phyloP scores from a whole-genome alignment of 2,797 vertebrate genomes.

The Pterois miles region DNA sequence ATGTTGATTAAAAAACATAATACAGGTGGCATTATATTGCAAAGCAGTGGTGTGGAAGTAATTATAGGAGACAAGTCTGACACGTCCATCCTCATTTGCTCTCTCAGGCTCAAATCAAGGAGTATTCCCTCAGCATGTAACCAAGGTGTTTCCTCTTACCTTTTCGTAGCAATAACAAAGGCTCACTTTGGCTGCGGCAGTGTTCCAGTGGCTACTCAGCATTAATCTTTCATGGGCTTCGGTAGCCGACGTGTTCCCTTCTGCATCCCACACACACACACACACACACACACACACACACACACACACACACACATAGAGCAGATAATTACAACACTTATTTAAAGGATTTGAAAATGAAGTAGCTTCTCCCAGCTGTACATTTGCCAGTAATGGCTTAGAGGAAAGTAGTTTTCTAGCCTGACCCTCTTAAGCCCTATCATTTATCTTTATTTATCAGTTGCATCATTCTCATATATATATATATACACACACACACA shows the following conservation, averaged over 20 bases:
- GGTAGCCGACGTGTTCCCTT: constrained; percentile 37
- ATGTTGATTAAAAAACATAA: background rate
- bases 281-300: background rate
- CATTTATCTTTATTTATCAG: constrained; percentile 59
- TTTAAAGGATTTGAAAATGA: constrained; percentile 61
- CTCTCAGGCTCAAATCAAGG: background rate
- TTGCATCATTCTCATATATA: background rate
- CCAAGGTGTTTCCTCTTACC: constrained; percentile 5
- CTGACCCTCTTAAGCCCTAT: background rate
- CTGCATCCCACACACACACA: constrained; percentile 27
- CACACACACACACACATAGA: constrained; percentile 22
- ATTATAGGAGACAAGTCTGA: background rate
- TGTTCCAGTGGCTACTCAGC: constrained; percentile 47
- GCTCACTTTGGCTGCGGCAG: constrained; percentile 33
- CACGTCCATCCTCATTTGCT: background rate
- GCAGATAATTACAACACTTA: constrained; percentile 63
- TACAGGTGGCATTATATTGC: background rate
- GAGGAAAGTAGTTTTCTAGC: constrained; percentile 43
- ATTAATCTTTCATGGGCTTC: constrained; percentile 74
- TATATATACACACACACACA: too few species aligned
- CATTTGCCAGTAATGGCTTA: constrained; percentile 39
- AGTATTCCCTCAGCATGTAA: background rate
- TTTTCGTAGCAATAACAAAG: constrained; percentile 38
- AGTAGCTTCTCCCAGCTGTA: constrained; percentile 44
- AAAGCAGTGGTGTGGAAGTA: background rate